phyloP scores from a whole-genome alignment of 2,888 invertebrate genomes.

The Amphipoea oculea region DNA sequence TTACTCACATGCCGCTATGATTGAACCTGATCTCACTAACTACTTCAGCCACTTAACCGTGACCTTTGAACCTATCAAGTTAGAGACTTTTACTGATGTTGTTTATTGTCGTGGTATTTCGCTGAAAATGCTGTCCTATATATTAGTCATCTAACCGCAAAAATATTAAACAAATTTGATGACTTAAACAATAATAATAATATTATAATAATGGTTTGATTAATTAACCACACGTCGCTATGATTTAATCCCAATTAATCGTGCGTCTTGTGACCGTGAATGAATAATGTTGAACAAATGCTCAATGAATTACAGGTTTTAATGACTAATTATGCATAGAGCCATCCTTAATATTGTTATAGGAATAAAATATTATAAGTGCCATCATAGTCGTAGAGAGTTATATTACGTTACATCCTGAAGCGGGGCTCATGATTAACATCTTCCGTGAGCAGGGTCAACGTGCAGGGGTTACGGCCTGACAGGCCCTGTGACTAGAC shows the following conservation, averaged over 20 bases:
- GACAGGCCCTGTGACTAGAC: conserved; percentile 72
- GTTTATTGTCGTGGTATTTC: background rate
- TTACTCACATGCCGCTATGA: conserved; percentile 34
- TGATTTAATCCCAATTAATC: conserved; percentile 51
- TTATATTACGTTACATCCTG: conserved; percentile 70
- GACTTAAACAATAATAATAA: conserved; percentile 18
- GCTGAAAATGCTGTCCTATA: background rate
- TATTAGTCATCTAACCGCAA: conserved; percentile 22
- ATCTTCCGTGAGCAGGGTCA: conserved; percentile 88
- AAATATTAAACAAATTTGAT: background rate
- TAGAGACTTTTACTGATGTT: conserved; percentile 5
- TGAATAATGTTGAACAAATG: conserved; percentile 47
- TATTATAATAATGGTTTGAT: conserved; percentile 25
- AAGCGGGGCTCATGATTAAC: conserved; percentile 82
- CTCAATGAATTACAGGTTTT: conserved; percentile 42
- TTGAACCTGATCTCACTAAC: conserved; percentile 50
- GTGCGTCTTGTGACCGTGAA: conserved; percentile 32
- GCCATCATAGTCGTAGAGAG: conserved; percentile 72
- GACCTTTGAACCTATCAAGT: conserved; percentile 25
- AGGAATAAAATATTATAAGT: conserved; percentile 61
- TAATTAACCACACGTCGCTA: conserved; percentile 37
- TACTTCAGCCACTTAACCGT: conserved; percentile 42
- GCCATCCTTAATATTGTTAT: conserved; percentile 38
- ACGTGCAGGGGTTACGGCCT: conserved; percentile 82
- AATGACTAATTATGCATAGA: conserved; percentile 48